These are phyloP conservation scores for Melanogrammus aeglefinus DNA, from an alignment of 2,797 vertebrate species.

Conservation along the genomic window DNA sequence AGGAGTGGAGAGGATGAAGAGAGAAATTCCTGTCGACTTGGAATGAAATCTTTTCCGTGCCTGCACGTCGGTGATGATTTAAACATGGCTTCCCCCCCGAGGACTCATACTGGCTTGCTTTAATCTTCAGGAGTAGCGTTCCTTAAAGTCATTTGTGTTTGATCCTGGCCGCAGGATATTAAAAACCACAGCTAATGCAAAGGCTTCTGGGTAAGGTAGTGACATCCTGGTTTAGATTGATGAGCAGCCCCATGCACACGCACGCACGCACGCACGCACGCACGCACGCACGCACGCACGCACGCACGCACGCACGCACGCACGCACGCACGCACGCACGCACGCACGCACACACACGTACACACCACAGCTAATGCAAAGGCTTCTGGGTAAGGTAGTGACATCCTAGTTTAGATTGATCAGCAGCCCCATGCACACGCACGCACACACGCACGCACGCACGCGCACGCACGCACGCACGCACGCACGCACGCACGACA, in stretches of 20 bases:
- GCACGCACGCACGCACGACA: neutral
- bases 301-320: constrained; percentile 6
- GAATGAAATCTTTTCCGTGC: neutral
- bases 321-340: neutral
- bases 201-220: neutral
- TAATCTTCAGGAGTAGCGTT: neutral
- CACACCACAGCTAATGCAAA: too few relatives aligned
- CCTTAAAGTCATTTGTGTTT: neutral
- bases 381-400: too few relatives aligned
- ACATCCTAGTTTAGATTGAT: too few relatives aligned
- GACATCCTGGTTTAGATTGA: neutral
- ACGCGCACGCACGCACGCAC: neutral
- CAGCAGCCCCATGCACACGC: neutral
- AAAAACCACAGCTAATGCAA: neutral
- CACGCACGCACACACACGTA: neutral
- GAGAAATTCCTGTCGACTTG: constrained; percentile 32
- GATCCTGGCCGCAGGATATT: neutral
- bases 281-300: constrained; percentile 2
- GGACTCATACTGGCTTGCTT: neutral
- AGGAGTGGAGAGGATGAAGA: neutral
- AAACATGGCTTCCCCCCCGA: neutral
- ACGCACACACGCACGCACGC: constrained; percentile 7
- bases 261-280: neutral
- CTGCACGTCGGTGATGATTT: constrained; percentile 1
- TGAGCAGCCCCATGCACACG: neutral